These are phyloP conservation scores for Sciurus carolinensis DNA, from an alignment of 2,797 vertebrate genomes.

Conservation along the genomic window DNA sequence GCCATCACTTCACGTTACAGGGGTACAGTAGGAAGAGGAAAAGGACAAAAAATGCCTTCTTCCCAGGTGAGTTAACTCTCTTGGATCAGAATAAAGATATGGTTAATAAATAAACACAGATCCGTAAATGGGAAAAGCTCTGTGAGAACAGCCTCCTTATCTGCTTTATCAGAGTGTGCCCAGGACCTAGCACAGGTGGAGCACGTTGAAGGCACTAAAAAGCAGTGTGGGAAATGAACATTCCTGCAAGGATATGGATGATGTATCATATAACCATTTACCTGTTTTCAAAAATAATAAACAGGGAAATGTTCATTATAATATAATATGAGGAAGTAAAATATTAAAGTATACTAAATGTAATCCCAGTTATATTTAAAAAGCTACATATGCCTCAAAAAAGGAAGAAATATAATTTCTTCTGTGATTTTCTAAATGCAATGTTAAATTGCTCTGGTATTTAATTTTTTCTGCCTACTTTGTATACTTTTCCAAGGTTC, in stretches of 20 bases:
- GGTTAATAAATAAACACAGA: not conserved
- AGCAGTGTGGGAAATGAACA: not conserved
- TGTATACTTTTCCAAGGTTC: not conserved
- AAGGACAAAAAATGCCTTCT: not conserved
- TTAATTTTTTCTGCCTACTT: not conserved
- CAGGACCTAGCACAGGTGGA: not conserved
- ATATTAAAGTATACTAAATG: not conserved
- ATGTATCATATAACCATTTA: not conserved
- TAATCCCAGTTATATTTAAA: conserved; percentile 1
- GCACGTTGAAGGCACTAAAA: not conserved
- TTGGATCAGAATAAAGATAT: not conserved
- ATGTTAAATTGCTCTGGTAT: conserved; percentile 19
- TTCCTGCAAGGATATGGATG: not conserved
- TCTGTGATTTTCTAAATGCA: not conserved
- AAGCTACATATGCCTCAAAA: not conserved
- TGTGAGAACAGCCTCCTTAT: not conserved
- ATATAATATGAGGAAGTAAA: not conserved
- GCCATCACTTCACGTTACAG: not conserved
- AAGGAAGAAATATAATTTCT: not conserved
- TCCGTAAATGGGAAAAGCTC: not conserved
- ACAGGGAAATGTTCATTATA: not conserved
- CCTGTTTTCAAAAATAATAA: conserved; percentile 18
- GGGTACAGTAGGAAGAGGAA: not conserved
- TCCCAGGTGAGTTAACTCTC: not conserved
- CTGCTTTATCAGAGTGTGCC: not conserved